A percentile compares a stretch with the other conserved stretches of the same genome.
phyloP scores from a whole-genome alignment of 1,140 invertebrate species.

The Gonatopus flavifemur region DNA sequence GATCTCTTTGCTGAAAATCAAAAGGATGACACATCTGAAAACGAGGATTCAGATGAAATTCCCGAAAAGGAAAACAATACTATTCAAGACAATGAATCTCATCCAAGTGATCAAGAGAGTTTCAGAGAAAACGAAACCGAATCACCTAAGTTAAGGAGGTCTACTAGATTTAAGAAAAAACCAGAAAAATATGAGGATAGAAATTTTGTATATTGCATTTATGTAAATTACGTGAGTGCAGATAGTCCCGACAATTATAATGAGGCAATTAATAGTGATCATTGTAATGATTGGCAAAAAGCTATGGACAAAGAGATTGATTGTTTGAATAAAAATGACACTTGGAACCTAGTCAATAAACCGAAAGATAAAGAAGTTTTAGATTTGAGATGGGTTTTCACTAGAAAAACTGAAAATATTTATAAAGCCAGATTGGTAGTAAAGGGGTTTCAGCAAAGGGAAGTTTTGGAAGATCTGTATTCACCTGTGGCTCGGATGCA shows the following conservation, averaged over 20 bases:
- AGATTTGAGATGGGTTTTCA: neutral
- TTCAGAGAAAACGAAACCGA: too few relatives aligned
- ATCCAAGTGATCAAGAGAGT: neutral
- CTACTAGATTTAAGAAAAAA: conserved; percentile 15
- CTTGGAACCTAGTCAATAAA: neutral
- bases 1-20: conserved; percentile 11
- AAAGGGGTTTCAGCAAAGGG: conserved; percentile 28
- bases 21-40: conserved; percentile 5
- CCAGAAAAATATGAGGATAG: conserved; percentile 25
- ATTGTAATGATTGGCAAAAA: conserved; percentile 5
- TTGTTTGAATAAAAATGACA: too few relatives aligned
- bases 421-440: conserved; percentile 30
- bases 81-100: too few relatives aligned
- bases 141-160: too few relatives aligned
- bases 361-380: conserved; percentile 3
- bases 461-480: conserved; percentile 25
- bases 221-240: too few relatives aligned
- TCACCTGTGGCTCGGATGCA: too few relatives aligned
- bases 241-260: too few relatives aligned
- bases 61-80: conserved; percentile 21
- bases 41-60: conserved; percentile 23
- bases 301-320: conserved; percentile 6
- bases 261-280: too few relatives aligned
- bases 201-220: conserved; percentile 31
- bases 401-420: neutral